Evolutionary conservation across 2,113 vertebrate genomes (phyloP).

Genomic region (Rhipidura dahli): DNA sequence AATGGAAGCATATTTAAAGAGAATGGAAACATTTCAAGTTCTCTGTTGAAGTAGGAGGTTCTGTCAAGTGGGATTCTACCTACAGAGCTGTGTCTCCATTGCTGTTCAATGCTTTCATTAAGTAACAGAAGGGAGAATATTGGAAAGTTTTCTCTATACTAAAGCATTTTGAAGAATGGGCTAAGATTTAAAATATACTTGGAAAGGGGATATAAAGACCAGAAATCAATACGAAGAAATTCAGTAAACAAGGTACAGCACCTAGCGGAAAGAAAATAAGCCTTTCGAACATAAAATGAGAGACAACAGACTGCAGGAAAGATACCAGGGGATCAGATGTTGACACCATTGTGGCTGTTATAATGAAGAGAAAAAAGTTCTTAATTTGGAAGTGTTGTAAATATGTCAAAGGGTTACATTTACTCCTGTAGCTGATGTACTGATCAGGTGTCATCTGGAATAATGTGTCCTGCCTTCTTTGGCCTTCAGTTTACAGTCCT

Average conservation of each 20-base stretch:
- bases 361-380: not conserved
- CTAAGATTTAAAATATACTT: not conserved
- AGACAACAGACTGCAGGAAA: not conserved
- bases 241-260: not conserved
- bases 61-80: not conserved
- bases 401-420: not conserved
- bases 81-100: not conserved
- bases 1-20: not conserved
- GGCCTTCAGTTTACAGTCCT: not conserved
- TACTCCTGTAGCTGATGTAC: not conserved
- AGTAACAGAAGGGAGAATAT: not conserved
- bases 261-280: not conserved
- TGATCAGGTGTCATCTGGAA: not conserved
- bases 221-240: not conserved
- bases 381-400: not conserved
- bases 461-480: not conserved
- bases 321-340: not conserved
- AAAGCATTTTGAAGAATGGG: not conserved
- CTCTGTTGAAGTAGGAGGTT: not conserved
- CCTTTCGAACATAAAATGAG: not conserved
- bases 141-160: not conserved
- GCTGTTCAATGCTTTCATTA: not conserved
- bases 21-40: not conserved
- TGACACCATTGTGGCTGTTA: not conserved
- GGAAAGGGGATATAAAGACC: not conserved